Evolutionary conservation across 2,113 vertebrate genomes (phyloP), one percentile per base, ranked within the genome.

Genomic region (Oryctolagus cuniculus): DNA sequence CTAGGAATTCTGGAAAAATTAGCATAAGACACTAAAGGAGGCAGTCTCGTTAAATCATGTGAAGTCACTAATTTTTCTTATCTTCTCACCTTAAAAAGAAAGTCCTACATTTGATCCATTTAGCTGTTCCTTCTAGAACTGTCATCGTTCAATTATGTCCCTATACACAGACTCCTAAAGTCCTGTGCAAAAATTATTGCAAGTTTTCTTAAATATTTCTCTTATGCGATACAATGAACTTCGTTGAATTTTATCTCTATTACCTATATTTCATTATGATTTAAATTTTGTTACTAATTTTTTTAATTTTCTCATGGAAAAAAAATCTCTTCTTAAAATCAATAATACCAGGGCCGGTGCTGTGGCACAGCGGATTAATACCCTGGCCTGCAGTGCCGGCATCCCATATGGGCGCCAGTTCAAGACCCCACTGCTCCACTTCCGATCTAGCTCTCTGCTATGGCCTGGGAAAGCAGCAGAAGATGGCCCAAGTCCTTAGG

Each of bases 141-240:
- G 61, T 94, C 93, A 96, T 96, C 97, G 93, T 97, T 98, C 95
- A 97, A 97, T 97, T 97, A 97, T 87, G 89, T 88, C 75, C 81
- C 96, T 96, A 96, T 97, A 97, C 92, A 94, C 24, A 58, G 89
- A 95, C 84, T 13, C 93, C 83, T 85, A 92, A 97, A 97, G 96
- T 95, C 95, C 95, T 96, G 79, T 55, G 3, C 31, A 97, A 92
- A 89, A 97, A 93, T 96, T 96, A 96, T 34, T 95, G 55, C 78
- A 91, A 58, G 3, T 17, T 97, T 97, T 89, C 81, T 97, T 97
- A 96, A 95, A 96, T 91, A 97, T 93, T 96, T 97, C 73, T 94
- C 87, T 90, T 95, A 80, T 93, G 92, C 95, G 93, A 97, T 93
- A 95, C 80, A 97, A 97, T 96, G 90, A 97, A 96, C 72, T 97